phyloP scores from a whole-genome alignment of 1,140 invertebrate genomes.

The Zaprionus capensis region DNA sequence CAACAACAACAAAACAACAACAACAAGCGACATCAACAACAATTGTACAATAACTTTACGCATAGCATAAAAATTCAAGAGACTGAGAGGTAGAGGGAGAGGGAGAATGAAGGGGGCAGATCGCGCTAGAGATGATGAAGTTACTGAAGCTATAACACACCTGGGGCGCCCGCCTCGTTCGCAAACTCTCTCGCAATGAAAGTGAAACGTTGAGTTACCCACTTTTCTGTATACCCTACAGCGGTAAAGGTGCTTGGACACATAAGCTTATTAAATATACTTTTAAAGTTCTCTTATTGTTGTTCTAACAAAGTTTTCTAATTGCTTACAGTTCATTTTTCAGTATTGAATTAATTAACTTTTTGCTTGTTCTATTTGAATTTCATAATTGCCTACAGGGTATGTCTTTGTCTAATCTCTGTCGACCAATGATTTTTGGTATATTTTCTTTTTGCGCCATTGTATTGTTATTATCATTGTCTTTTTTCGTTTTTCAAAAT shows the following conservation, averaged over 20 bases:
- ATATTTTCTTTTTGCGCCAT: slow-evolving; percentile 28
- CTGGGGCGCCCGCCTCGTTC: slow-evolving; percentile 2
- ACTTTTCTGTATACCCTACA: background rate
- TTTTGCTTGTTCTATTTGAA: no score
- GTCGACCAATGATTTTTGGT: slow-evolving; percentile 41
- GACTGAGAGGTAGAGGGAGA: background rate
- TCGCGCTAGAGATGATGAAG: slow-evolving; percentile 60
- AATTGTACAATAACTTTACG: slow-evolving; percentile 40
- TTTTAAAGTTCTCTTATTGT: no score
- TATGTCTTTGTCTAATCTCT: background rate
- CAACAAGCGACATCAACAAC: slow-evolving; percentile 37
- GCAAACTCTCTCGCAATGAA: background rate
- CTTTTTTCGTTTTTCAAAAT: slow-evolving; percentile 51
- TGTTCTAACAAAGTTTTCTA: no score
- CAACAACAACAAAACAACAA: slow-evolving; percentile 19
- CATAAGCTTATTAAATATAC: no score
- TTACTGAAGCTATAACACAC: slow-evolving; percentile 28
- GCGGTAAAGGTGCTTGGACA: no score
- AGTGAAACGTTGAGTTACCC: background rate
- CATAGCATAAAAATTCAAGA: slow-evolving; percentile 34
- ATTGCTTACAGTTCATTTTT: no score
- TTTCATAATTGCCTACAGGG: no score
- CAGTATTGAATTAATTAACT: no score
- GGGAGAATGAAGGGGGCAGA: background rate
- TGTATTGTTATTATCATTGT: slow-evolving; percentile 49